Evolutionary conservation across 1,140 invertebrate species (phyloP).

Genomic region (Penaeus vannamei): DNA sequence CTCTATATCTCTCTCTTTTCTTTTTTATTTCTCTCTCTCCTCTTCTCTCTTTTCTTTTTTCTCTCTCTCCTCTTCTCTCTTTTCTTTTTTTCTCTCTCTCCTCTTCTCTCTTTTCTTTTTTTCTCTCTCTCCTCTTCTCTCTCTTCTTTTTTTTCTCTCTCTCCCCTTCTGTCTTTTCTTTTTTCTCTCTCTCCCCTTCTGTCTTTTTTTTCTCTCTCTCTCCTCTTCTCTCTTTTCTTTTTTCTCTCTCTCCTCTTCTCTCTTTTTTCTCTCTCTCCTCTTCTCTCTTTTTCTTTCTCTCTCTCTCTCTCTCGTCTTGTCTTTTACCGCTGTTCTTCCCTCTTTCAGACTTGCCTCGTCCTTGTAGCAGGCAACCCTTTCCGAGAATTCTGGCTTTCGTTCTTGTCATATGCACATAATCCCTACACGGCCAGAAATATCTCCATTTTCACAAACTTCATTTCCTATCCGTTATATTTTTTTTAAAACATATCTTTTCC

Average conservation of each 20-base stretch:
- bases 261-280: no score
- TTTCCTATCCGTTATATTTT: no score
- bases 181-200: neutral
- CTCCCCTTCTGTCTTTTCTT: neutral
- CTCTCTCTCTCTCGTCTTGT: constrained; percentile 33
- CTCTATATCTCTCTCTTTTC: neutral
- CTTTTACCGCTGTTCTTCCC: neutral
- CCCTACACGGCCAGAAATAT: no score
- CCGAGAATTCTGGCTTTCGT: no score
- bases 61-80: neutral
- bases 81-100: neutral
- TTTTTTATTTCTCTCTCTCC: neutral
- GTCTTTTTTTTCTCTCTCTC: neutral
- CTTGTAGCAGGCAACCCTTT: no score
- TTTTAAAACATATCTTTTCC: neutral
- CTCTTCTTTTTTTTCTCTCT: neutral
- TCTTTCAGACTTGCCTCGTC: neutral
- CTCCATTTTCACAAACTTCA: no score
- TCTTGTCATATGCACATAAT: no score
- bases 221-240: neutral
- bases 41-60: neutral
- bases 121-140: neutral
- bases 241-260: neutral
- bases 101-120: neutral
- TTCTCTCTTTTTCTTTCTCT: neutral